Conservation (phyloP, 2,888 invertebrate species). For the Drosophila lutescens region DNA sequence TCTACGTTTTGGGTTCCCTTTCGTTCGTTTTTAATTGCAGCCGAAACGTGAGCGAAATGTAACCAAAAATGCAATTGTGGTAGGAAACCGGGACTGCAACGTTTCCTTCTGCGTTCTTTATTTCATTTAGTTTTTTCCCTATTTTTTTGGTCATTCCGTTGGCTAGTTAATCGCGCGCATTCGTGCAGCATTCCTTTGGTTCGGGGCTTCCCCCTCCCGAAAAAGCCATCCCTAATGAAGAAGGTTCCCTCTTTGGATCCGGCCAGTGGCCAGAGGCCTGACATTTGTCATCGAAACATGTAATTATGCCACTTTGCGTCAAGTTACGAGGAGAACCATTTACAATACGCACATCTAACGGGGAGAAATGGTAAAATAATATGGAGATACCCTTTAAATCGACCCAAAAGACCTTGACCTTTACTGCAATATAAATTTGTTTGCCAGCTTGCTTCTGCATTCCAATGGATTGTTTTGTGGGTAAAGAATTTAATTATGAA, state of each 20-base stretch:
- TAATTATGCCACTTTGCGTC: constrained; percentile 81
- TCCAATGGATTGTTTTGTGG: neutral
- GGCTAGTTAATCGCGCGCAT: constrained; percentile 63
- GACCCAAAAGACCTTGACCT: constrained; percentile 9
- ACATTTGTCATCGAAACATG: constrained; percentile 78
- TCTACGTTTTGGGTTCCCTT: constrained; percentile 31
- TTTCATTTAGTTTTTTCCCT: constrained; percentile 12
- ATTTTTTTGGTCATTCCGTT: constrained; percentile 68
- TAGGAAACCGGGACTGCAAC: constrained; percentile 31
- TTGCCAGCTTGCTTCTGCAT: constrained; percentile 2
- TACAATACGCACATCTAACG: constrained; percentile 34
- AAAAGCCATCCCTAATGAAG: constrained; percentile 33
- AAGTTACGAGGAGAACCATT: constrained; percentile 44
- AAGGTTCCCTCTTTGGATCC: constrained; percentile 23
- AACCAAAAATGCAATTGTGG: constrained; percentile 79
- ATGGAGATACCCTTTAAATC: neutral
- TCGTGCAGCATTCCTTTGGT: constrained; percentile 75
- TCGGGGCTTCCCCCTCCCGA: constrained; percentile 14
- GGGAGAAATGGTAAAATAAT: neutral
- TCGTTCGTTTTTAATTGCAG: constrained; percentile 80
- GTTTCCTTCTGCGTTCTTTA: constrained; percentile 23
- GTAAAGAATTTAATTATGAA: constrained; percentile 8
- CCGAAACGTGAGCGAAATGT: constrained; percentile 80
- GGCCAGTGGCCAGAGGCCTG: constrained; percentile 18
- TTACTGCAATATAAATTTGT: constrained; percentile 16